Conservation (phyloP, 2,888 invertebrate genomes). For the Tortricodes alternella region DNA sequence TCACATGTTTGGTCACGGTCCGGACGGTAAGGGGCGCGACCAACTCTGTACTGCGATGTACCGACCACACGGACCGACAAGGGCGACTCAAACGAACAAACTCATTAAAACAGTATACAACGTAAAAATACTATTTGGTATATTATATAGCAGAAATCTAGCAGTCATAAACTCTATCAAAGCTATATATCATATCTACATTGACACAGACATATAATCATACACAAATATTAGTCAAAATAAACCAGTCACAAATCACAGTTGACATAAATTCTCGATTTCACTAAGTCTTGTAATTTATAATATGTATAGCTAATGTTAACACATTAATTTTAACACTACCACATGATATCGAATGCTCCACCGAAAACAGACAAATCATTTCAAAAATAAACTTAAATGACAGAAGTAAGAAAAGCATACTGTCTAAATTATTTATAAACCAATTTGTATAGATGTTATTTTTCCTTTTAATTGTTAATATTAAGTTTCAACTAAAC, state of each 20-base stretch:
- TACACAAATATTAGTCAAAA: slow-evolving; percentile 79
- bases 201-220: slow-evolving; percentile 69
- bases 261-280: slow-evolving; percentile 81
- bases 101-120: slow-evolving; percentile 76
- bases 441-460: slow-evolving; percentile 6
- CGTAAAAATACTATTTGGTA: slow-evolving; percentile 83
- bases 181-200: slow-evolving; percentile 71
- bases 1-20: no score
- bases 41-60: no score
- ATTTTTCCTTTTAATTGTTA: not conserved
- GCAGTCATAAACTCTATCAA: slow-evolving; percentile 78
- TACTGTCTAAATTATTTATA: slow-evolving; percentile 3
- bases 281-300: slow-evolving; percentile 77
- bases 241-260: slow-evolving; percentile 82
- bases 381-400: slow-evolving; percentile 62
- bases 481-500: slow-evolving; percentile 5
- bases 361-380: slow-evolving; percentile 42
- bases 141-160: slow-evolving; percentile 80
- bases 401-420: slow-evolving; percentile 38
- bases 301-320: slow-evolving; percentile 37
- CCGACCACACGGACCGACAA: no score
- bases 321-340: slow-evolving; percentile 62
- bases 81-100: slow-evolving; percentile 64
- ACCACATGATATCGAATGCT: slow-evolving; percentile 61
- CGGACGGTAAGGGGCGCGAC: slow-evolving; percentile 32